Conservation (phyloP, 2,113 vertebrate species). For the Scopus umbretta region DNA sequence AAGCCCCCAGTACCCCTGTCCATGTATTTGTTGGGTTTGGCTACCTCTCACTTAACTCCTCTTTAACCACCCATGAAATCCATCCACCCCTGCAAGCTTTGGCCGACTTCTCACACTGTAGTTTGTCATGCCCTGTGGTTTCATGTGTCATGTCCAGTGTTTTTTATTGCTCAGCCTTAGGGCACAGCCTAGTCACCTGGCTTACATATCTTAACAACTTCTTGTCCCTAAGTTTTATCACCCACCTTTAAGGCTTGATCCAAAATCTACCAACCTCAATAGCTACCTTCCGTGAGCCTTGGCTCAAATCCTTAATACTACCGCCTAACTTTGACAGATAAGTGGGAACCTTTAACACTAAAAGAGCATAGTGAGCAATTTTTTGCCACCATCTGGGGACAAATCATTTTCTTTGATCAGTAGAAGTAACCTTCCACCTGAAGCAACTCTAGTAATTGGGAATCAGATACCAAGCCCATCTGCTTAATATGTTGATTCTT, state of each 20-base stretch:
- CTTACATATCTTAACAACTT: neutral
- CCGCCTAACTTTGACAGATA: neutral
- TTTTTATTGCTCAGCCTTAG: neutral
- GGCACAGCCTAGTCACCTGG: neutral
- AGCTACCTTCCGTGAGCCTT: neutral
- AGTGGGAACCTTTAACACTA: neutral
- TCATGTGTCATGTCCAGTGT: neutral
- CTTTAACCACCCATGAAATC: fast-evolving
- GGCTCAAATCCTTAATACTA: neutral
- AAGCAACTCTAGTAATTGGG: constrained; percentile 5
- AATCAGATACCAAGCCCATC: constrained; percentile 51
- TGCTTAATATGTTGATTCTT: constrained; percentile 30
- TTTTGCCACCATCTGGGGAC: constrained; percentile 39
- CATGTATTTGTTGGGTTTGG: neutral
- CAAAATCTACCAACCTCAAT: neutral
- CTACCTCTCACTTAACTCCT: neutral
- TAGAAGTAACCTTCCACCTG: neutral
- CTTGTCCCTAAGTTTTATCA: neutral
- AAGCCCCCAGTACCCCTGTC: neutral
- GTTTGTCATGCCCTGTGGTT: neutral
- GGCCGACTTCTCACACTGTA: neutral
- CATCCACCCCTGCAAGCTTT: neutral
- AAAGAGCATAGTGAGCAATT: neutral
- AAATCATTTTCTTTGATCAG: constrained; percentile 4
- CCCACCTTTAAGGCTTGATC: neutral